phyloP scores from a whole-genome alignment of 92 coral and sea anemone genomes.

The Bergia sp. region DNA sequence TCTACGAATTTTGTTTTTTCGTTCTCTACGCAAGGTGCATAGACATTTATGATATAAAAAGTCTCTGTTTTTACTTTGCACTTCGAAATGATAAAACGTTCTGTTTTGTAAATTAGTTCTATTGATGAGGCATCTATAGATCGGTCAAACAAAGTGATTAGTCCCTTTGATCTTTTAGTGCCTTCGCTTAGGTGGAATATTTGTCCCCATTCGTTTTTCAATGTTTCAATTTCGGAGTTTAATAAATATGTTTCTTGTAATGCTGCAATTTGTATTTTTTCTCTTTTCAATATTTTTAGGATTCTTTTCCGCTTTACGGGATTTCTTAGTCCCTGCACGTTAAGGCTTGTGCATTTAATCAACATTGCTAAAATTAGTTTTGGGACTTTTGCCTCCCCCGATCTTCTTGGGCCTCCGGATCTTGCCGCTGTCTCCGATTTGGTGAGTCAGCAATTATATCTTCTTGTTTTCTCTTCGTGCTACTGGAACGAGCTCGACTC shows the following conservation, averaged over 20 bases:
- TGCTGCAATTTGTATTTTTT: not conserved
- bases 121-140: not conserved
- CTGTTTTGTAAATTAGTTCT: not conserved
- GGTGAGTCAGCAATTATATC: too few relatives aligned
- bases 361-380: too few relatives aligned
- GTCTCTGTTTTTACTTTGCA: not conserved
- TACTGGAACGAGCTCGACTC: not conserved
- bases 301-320: too few relatives aligned
- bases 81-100: not conserved
- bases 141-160: not conserved
- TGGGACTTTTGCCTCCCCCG: too few relatives aligned
- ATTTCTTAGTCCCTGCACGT: too few relatives aligned
- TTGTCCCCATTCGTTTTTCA: not conserved
- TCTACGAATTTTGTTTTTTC: not conserved
- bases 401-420: too few relatives aligned
- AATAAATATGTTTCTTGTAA: not conserved
- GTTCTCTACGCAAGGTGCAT: not conserved
- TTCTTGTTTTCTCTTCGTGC: too few relatives aligned
- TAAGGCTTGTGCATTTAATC: too few relatives aligned
- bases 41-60: not conserved
- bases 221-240: not conserved
- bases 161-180: not conserved
- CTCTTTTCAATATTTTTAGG: not conserved
- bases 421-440: too few relatives aligned
- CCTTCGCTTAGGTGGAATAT: not conserved